Base-by-base conservation (phyloP, 2,797 vertebrate species). In the Enteromius trimaculatus region DNA sequence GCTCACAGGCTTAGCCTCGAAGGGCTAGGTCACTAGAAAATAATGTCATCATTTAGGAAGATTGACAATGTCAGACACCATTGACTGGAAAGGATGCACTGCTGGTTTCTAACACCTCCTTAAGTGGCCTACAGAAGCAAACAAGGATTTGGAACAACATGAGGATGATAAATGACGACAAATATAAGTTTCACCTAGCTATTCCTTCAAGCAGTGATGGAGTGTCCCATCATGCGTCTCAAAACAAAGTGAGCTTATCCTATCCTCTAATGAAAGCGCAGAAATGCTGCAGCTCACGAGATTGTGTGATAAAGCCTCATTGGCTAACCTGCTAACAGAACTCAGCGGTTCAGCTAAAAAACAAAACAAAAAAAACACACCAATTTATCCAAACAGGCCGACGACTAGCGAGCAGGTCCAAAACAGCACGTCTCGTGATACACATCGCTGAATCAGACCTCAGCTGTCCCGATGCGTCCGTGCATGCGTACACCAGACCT, bases 251-350 rank as follows among this genome's bases (percentile, higher is more conserved):
- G 44, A 75, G 31, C 31, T 23, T 6, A 2, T 26, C 55, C 42
- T 19, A 72, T 81, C 49, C 6, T 71, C 37, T 23, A 2, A 26
- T 23, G 21, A 60, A 26, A 49, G 44, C 23, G n/a, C 4, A 26
- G 23, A 65, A 62, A 37, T 23, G 55, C 55, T 19, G 68, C 4
- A 62, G 8, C n/a, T 74, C 39, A 23, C 3, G 34, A 72, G 53
- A 60, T 23, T 21, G 58, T 76, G 4, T 19, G 6, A 76, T 2
- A 37, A 17, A 5, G 68, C 4, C 44, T 65, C 16, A 31, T 74
- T 80, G 68, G 37, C 37, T 31, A 60, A 69, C 31, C 60, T 4
- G 69, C 62, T 80, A 77, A 68, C 71, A 68, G 6, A 14, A 69
- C 37, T 60, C n/a, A 0, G 23, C 37, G 31, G 34, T 55, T 75